Percentiles rank a stretch among this genome's conserved stretches.
Evolutionary conservation across 2,797 vertebrate species (phyloP).

Genomic region (Philypnodon macrostomus): DNA sequence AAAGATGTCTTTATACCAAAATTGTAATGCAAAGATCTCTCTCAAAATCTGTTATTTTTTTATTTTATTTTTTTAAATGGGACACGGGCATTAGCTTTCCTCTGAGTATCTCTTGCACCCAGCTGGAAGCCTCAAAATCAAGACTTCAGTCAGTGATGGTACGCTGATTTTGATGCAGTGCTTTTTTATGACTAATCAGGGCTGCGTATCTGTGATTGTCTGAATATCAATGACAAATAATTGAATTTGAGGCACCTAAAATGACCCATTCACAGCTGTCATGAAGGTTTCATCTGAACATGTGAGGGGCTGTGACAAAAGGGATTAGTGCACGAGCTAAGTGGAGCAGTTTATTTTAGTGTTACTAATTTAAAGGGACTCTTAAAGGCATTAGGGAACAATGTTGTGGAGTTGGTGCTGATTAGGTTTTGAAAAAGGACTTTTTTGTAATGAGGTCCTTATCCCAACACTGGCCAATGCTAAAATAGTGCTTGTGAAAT

Average conservation of each 20-base stretch:
- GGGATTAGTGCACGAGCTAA: not conserved
- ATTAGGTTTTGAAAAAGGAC: no score
- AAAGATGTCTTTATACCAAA: slow-evolving; percentile 16
- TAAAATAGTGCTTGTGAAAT: no score
- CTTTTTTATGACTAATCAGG: slow-evolving; percentile 37
- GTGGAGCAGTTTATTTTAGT: not conserved
- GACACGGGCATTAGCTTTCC: slow-evolving; percentile 15
- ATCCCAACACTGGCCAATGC: no score
- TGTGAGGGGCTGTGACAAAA: not conserved
- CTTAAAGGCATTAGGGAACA: not conserved
- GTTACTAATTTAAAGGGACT: not conserved
- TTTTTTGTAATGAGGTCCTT: no score
- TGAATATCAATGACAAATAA: slow-evolving; percentile 28
- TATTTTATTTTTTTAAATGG: slow-evolving; percentile 23
- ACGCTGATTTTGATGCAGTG: slow-evolving; percentile 38
- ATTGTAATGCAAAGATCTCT: no score
- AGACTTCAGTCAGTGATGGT: slow-evolving; percentile 31
- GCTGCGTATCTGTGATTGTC: slow-evolving; percentile 33
- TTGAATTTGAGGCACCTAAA: slow-evolving; percentile 21
- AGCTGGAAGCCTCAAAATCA: slow-evolving; percentile 48
- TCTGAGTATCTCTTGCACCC: slow-evolving; percentile 17
- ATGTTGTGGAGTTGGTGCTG: not conserved
- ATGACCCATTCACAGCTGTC: slow-evolving; percentile 3
- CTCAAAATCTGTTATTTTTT: no score
- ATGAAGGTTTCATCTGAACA: slow-evolving; percentile 11